Evolutionary conservation across 2,113 vertebrate species (phyloP).

Genomic region (Dipodomys spectabilis): DNA sequence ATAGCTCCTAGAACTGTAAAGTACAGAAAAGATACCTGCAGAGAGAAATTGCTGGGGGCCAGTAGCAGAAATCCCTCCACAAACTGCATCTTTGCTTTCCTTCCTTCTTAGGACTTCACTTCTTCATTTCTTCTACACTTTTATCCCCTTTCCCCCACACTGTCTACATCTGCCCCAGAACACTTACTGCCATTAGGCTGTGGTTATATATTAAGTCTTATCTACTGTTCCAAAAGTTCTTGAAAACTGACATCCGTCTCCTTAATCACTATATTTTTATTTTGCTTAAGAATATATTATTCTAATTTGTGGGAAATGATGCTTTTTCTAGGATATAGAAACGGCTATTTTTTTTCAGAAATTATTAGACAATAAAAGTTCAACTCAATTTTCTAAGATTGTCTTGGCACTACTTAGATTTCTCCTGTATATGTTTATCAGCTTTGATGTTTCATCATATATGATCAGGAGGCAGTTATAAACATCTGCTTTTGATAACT

Average conservation of each 20-base stretch:
- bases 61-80: background rate
- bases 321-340: background rate
- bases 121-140: background rate
- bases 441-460: background rate
- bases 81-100: background rate
- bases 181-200: background rate
- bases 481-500: background rate
- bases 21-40: background rate
- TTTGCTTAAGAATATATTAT: background rate
- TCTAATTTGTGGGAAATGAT: background rate
- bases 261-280: background rate
- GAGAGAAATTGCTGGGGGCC: background rate
- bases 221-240: background rate
- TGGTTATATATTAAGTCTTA: background rate
- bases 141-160: background rate
- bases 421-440: background rate
- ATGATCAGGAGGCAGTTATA: background rate
- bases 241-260: background rate
- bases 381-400: background rate
- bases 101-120: background rate
- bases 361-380: background rate
- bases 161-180: background rate
- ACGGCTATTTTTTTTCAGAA: constrained; percentile 15
- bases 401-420: background rate
- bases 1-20: background rate